phyloP scores from a whole-genome alignment of 1,140 invertebrate genomes.

The Nephila pilipes region DNA sequence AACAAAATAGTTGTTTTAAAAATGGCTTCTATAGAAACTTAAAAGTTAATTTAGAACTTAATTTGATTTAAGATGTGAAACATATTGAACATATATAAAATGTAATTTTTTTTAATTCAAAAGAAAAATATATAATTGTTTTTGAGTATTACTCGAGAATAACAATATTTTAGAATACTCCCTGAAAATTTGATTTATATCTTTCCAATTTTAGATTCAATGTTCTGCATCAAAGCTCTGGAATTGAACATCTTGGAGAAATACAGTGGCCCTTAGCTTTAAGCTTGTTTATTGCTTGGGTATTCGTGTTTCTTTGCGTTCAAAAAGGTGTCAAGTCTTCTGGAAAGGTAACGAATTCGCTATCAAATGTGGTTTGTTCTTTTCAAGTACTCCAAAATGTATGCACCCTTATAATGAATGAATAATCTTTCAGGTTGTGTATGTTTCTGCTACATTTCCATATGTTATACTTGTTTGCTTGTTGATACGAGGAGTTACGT shows the following conservation, averaged over 20 bases:
- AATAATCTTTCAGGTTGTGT: slow-evolving; percentile 84
- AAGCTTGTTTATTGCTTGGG: slow-evolving; percentile 87
- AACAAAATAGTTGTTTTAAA: too few species aligned
- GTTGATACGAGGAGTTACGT: slow-evolving; percentile 84
- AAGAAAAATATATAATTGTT: not conserved
- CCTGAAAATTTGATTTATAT: not conserved
- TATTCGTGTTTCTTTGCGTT: slow-evolving; percentile 85
- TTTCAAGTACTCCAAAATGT: too few species aligned
- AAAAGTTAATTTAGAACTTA: too few species aligned
- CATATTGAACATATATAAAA: too few species aligned
- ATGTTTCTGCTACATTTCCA: slow-evolving; percentile 87
- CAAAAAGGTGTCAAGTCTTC: slow-evolving; percentile 86
- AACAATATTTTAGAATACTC: not conserved
- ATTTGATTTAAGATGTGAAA: too few species aligned
- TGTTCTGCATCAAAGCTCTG: slow-evolving; percentile 82
- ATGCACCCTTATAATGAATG: too few species aligned
- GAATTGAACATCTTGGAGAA: slow-evolving; percentile 86
- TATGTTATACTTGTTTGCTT: slow-evolving; percentile 86
- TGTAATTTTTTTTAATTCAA: not conserved
- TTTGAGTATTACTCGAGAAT: too few species aligned
- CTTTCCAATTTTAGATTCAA: slow-evolving; percentile 80
- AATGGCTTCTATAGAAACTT: too few species aligned
- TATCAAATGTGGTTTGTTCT: too few species aligned
- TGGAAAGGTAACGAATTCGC: slow-evolving; percentile 79
- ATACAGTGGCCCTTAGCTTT: slow-evolving; percentile 87